Conservation (phyloP, 2,113 vertebrate genomes). For the Dermatemys mawii region DNA sequence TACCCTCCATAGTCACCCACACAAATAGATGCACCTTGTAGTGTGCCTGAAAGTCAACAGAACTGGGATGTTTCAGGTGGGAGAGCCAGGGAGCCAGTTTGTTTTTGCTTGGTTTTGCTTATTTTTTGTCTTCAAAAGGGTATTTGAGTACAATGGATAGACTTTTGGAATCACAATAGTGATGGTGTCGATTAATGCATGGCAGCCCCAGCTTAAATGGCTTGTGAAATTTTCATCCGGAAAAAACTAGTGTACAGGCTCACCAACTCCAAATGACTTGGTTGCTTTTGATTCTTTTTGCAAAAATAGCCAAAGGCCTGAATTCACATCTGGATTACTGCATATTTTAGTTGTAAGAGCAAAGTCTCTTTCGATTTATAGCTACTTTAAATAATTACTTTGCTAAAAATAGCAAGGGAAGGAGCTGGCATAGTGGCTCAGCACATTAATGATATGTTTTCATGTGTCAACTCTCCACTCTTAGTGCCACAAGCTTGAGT, state of each 20-base stretch:
- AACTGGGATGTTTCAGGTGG: neutral
- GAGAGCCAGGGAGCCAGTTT: neutral
- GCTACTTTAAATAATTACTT: constrained; percentile 76
- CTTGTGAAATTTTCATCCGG: constrained; percentile 25
- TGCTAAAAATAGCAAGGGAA: constrained; percentile 59
- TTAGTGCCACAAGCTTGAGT: constrained; percentile 48
- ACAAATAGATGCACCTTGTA: neutral
- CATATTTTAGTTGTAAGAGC: constrained; percentile 55
- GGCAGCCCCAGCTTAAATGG: neutral
- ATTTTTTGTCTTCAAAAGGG: constrained; percentile 12
- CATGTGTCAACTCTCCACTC: neutral
- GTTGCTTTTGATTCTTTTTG: neutral
- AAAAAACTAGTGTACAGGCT: constrained; percentile 12
- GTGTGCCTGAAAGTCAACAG: neutral
- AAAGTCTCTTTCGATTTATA: constrained; percentile 59
- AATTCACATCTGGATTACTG: constrained; percentile 55
- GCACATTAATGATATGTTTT: constrained; percentile 49
- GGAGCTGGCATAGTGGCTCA: constrained; percentile 53
- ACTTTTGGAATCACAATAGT: neutral
- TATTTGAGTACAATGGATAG: neutral
- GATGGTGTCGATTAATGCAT: neutral
- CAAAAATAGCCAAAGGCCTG: constrained; percentile 50
- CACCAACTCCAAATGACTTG: constrained; percentile 17
- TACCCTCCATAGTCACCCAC: neutral
- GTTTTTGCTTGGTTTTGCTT: neutral